These are phyloP conservation scores for Myrmecobius fasciatus DNA, from an alignment of 2,113 vertebrate species.

Conservation along the genomic window DNA sequence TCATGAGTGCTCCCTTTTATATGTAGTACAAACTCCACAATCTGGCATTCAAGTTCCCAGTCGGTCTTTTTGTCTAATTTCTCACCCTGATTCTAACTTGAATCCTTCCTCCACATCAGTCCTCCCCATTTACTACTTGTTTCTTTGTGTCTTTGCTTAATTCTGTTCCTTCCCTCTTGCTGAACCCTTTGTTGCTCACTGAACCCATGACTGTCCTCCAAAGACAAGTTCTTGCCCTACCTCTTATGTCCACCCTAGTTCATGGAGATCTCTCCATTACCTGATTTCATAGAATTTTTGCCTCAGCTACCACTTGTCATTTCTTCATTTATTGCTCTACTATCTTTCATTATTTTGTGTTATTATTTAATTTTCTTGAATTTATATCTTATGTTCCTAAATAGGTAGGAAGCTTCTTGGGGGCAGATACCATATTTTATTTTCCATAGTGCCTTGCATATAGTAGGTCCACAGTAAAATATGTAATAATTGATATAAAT, in stretches of 20 bases:
- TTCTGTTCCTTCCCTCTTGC: neutral
- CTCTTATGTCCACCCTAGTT: neutral
- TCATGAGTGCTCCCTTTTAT: neutral
- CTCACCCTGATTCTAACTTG: neutral
- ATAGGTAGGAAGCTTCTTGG: neutral
- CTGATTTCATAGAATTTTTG: neutral
- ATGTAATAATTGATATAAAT: neutral
- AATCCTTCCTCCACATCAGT: neutral
- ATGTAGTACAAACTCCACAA: neutral
- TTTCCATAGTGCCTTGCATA: neutral
- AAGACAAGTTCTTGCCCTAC: neutral
- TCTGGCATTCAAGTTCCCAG: neutral
- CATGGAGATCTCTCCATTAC: neutral
- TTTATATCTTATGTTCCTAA: neutral
- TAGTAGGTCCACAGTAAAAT: neutral
- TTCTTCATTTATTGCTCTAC: neutral
- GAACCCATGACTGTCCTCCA: neutral
- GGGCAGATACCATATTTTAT: neutral
- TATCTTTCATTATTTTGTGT: neutral
- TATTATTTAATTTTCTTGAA: neutral
- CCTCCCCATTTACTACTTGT: neutral
- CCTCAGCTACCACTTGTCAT: neutral
- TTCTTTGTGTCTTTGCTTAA: neutral
- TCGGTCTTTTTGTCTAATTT: neutral
- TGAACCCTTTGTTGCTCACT: neutral